phyloP scores from a whole-genome alignment of 2,113 vertebrate genomes.

The Salminus brasiliensis region DNA sequence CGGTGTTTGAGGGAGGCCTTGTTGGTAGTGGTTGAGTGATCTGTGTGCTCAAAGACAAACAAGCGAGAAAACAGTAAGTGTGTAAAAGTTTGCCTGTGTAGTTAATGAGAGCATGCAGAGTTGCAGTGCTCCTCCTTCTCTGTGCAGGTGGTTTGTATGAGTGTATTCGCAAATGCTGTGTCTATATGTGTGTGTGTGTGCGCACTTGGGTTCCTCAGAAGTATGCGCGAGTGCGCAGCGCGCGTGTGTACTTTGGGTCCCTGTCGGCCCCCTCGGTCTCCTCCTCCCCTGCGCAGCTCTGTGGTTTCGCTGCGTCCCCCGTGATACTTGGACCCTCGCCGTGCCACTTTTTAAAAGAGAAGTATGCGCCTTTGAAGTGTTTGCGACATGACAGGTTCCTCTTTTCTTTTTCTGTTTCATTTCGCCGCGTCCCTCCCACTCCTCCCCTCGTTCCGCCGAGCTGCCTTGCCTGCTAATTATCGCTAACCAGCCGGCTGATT shows the following conservation, averaged over 20 bases:
- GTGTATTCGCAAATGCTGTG: not conserved
- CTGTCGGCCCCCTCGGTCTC: conserved; percentile 34
- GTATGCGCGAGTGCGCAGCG: conserved; percentile 1
- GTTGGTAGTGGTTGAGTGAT: too few relatives aligned
- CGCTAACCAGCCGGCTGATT: conserved; percentile 83
- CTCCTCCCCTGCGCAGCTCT: conserved; percentile 39
- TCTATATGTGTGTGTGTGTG: conserved; percentile 11
- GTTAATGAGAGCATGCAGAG: conserved; percentile 10
- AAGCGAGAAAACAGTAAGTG: not conserved
- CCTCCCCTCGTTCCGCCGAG: conserved; percentile 23
- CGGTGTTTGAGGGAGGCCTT: too few relatives aligned
- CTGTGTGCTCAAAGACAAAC: not conserved
- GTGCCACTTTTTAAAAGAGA: conserved; percentile 75
- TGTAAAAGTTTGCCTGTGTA: not conserved
- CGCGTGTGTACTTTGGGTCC: conserved; percentile 58
- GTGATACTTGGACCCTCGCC: conserved; percentile 72
- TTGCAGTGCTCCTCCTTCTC: not conserved
- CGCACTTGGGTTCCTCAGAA: conserved; percentile 28
- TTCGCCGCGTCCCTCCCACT: conserved; percentile 75
- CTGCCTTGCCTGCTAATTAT: conserved; percentile 79
- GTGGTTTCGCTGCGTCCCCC: conserved; percentile 67
- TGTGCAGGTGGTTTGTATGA: not conserved
- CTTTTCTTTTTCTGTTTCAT: conserved; percentile 79
- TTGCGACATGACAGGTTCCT: conserved; percentile 77
- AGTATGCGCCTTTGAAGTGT: conserved; percentile 78